phyloP scores from a whole-genome alignment of 2,888 invertebrate genomes.

The Drepana falcataria region DNA sequence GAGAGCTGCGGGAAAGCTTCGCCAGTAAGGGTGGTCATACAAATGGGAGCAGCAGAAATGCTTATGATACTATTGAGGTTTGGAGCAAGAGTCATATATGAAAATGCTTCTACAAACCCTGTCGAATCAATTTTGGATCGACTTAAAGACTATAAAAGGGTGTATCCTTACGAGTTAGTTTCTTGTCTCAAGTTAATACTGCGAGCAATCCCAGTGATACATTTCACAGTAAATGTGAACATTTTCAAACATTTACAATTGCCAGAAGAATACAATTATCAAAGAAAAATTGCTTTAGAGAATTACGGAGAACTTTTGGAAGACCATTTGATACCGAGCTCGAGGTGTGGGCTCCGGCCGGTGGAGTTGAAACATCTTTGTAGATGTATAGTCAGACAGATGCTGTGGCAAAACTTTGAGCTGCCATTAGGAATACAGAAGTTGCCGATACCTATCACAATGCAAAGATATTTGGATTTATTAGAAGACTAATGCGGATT shows the following conservation, averaged over 20 bases:
- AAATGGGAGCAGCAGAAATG: conserved; percentile 86
- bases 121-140: conserved; percentile 82
- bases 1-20: conserved; percentile 88
- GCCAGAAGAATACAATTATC: conserved; percentile 65
- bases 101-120: conserved; percentile 79
- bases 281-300: conserved; percentile 57
- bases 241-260: conserved; percentile 49
- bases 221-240: conserved; percentile 63
- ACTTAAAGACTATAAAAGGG: conserved; percentile 79
- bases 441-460: conserved; percentile 81
- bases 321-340: conserved; percentile 78
- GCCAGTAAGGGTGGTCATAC: conserved; percentile 85
- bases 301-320: conserved; percentile 74
- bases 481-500: conserved; percentile 78
- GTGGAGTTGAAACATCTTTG: conserved; percentile 88
- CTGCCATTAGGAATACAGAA: conserved; percentile 86
- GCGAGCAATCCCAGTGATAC: conserved; percentile 80
- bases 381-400: conserved; percentile 83
- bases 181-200: conserved; percentile 83
- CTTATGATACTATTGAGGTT: conserved; percentile 85
- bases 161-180: conserved; percentile 84
- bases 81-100: conserved; percentile 81
- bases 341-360: conserved; percentile 80
- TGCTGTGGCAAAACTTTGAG: conserved; percentile 83
- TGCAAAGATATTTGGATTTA: conserved; percentile 86